Evolutionary conservation across 2,888 invertebrate genomes (phyloP).

Genomic region (Parnassius orleans): DNA sequence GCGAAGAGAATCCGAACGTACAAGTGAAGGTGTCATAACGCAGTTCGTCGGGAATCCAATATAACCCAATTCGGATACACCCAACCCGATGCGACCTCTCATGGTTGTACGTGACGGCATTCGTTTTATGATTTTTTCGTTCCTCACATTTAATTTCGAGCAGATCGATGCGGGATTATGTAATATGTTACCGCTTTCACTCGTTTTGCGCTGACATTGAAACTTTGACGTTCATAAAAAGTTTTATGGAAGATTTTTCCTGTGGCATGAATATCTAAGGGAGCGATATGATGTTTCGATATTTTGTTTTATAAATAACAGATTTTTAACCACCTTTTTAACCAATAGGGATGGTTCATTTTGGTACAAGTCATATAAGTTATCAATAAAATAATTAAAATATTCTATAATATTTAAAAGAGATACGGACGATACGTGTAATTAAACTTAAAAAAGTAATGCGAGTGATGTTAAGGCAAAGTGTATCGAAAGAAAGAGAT

Average conservation of each 20-base stretch:
- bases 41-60: constrained; percentile 19
- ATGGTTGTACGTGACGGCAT: constrained; percentile 17
- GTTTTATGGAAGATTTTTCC: constrained; percentile 2
- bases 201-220: constrained; percentile 11
- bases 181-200: constrained; percentile 14
- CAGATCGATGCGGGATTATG: constrained; percentile 14
- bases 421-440: too few relatives aligned
- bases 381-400: too few relatives aligned
- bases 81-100: constrained; percentile 19
- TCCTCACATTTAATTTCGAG: constrained; percentile 15
- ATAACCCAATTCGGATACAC: constrained; percentile 22
- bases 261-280: not conserved
- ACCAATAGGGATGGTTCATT: too few relatives aligned
- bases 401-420: too few relatives aligned
- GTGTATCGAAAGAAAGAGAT: too few relatives aligned
- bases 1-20: constrained; percentile 12
- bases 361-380: too few relatives aligned
- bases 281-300: too few relatives aligned
- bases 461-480: too few relatives aligned
- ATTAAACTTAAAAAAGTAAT: too few relatives aligned
- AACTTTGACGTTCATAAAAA: constrained; percentile 9
- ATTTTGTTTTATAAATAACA: too few relatives aligned
- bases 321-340: too few relatives aligned
- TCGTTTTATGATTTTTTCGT: constrained; percentile 19
- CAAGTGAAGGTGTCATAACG: constrained; percentile 19